Conservation (phyloP, 2,797 vertebrate genomes). For the Furcifer pardalis region DNA sequence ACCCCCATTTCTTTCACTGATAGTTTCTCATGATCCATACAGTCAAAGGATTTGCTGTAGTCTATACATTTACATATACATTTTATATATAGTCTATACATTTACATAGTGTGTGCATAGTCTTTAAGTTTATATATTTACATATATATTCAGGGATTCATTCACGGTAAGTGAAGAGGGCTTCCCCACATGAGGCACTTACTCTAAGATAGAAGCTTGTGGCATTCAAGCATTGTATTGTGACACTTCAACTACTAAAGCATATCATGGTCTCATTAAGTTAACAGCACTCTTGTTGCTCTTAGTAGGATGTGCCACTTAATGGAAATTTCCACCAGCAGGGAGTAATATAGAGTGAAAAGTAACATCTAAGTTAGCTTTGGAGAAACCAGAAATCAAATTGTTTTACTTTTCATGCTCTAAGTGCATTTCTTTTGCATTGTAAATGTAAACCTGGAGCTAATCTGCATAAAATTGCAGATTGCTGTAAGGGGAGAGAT, state of each 20-base stretch:
- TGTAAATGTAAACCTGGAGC: not conserved
- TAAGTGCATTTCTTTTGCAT: slow-evolving; percentile 4
- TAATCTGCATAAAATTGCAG: not conserved
- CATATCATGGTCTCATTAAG: not conserved
- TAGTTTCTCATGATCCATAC: too few relatives aligned
- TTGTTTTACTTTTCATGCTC: not conserved
- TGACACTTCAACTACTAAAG: not conserved
- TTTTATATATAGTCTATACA: too few relatives aligned
- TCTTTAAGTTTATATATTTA: not conserved
- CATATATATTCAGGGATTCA: not conserved
- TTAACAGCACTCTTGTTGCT: not conserved
- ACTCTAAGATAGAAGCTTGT: not conserved
- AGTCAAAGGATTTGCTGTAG: too few relatives aligned
- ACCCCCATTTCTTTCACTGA: too few relatives aligned
- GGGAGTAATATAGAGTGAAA: not conserved
- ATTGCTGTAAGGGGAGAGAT: not conserved
- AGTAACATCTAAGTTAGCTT: not conserved
- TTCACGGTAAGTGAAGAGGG: not conserved
- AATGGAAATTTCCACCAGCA: slow-evolving; percentile 12
- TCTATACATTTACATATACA: too few relatives aligned
- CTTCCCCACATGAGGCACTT: not conserved
- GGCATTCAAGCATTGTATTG: not conserved
- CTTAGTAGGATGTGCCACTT: not conserved
- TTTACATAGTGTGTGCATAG: too few relatives aligned
- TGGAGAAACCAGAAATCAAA: slow-evolving; percentile 12